phyloP scores from a whole-genome alignment of 2,888 invertebrate genomes.

The Spilarctia lutea region DNA sequence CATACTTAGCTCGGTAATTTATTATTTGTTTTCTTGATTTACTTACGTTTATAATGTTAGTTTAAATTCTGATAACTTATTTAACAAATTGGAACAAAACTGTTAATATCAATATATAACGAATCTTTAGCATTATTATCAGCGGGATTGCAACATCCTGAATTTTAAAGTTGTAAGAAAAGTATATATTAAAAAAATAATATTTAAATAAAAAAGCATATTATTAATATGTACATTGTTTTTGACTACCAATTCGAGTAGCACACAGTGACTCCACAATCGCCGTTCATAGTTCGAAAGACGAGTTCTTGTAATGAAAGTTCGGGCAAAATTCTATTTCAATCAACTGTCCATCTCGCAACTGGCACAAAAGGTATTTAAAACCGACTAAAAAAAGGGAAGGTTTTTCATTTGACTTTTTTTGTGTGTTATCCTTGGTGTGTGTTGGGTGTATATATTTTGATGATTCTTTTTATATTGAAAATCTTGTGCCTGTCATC shows the following conservation, averaged over 20 bases:
- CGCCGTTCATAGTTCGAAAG: slow-evolving; percentile 26
- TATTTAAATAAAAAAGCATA: neutral
- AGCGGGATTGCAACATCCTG: neutral
- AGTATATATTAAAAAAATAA: too few species aligned
- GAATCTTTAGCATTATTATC: neutral
- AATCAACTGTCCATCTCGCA: neutral
- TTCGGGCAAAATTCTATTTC: too few species aligned
- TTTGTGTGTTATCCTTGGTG: too few species aligned
- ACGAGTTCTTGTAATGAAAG: too few species aligned
- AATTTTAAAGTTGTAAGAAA: neutral
- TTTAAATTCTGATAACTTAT: neutral
- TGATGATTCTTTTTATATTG: too few species aligned
- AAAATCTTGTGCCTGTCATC: too few species aligned
- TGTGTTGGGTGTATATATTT: too few species aligned
- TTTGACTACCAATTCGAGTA: neutral
- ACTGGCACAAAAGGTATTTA: too few species aligned
- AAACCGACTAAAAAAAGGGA: too few species aligned
- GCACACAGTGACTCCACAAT: slow-evolving; percentile 29
- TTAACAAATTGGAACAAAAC: neutral
- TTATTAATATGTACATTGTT: slow-evolving; percentile 11
- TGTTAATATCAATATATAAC: neutral
- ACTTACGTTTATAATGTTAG: neutral
- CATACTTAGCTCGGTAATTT: neutral
- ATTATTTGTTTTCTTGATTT: neutral
- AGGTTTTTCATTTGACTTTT: too few species aligned